Base-by-base conservation (phyloP, 2,888 invertebrate genomes). In the Hetaerina titia region DNA sequence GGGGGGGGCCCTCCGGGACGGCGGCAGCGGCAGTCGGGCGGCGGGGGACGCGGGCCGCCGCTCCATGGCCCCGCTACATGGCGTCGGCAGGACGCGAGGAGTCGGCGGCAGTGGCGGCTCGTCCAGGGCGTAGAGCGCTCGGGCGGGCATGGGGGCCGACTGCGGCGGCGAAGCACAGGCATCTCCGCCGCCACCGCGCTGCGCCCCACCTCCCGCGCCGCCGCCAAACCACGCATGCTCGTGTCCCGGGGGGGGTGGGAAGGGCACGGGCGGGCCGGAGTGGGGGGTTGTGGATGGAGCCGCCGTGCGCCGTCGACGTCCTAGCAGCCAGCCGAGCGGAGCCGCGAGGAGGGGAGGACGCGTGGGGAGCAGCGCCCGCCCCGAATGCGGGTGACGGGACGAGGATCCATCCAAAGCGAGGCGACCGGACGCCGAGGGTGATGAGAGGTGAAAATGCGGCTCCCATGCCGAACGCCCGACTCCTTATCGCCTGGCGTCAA, bases 61-160 rank as follows among this genome's bases (percentile, higher is more conserved):
- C 89, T 95, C 95, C 95, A 95, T 95, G 45, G 9, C 45, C 64
- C 90, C 63, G 64, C 90, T 90, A 90, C 90, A 90, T 90, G 81
- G 81, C 81, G 81, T 31, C 11, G 81, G 81, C 31, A 81, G 69
- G 22, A 25, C 58, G 60, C 90, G 60, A 58, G 31, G 63, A 13
- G 58, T 13, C 45, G 25, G 60, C 25, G 69, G 69, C 92, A n/a
- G 25, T 9, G 60, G 56, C 92, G 69, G 25, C 56, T 64, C 63
- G 90, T 90, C 90, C 31, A 31, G 63, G 63, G 63, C 63, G 31
- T 64, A 90, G 90, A 90, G 90, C 45, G 90, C 63, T 90, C 90
- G 90, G 64, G 90, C 64, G 90, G 90, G 63, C 90, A 90, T 90
- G 60, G 90, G 63, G 63, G 64, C 63, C 64, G 63, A 64, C 64